Base-by-base conservation (phyloP, 2,797 vertebrate genomes). In the Syngnathus rostellatus region DNA sequence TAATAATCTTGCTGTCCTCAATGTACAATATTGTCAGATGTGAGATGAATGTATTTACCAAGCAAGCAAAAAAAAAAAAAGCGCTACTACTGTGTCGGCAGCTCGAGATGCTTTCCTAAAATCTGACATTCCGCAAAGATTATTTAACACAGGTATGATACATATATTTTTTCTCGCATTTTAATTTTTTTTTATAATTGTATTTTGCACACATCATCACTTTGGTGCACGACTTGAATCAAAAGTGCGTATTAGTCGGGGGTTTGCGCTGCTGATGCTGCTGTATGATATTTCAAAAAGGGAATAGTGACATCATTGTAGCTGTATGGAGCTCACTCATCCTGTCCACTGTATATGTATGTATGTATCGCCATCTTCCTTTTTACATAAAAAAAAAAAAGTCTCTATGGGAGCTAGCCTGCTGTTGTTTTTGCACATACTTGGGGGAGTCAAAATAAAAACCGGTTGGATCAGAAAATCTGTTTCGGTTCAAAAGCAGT, bases 211-310 rank as follows among this genome's bases (percentile, higher is more conserved):
- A 86, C n/a, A 68, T 72, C 65, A 23, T 62, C 68, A 73, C 63
- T 74, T 73, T 69, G 64, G 66, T 63, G 53, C 71, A 64, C 37
- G 59, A 72, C 75, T 72, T 81, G 73, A 84, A 77, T 78, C 62
- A 73, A 51, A 75, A 39, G 59, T 23, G 59, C 16, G 9, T 59
- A 8, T 9, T 59, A 6, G 38, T 61, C 8, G 53, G 61, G 23
- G 69, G 69, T 68, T 72, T 71, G 71, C 23, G 38, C 77, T 79
- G 71, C 77, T 76, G 57, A 70, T 53, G 39, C n/a, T 70, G 68
- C 66, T 78, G 72, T 75, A 85, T 81, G 72, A 71, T 85, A 81
- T 83, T 75, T 76, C 31, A 80, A 86, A 86, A 89, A 87, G 85
- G 88, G 87, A 89, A 87, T 51, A 21, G 78, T 80, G 64, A 73